phyloP scores from a whole-genome alignment of 2,113 vertebrate genomes.

The Gasterosteus nipponicus region DNA sequence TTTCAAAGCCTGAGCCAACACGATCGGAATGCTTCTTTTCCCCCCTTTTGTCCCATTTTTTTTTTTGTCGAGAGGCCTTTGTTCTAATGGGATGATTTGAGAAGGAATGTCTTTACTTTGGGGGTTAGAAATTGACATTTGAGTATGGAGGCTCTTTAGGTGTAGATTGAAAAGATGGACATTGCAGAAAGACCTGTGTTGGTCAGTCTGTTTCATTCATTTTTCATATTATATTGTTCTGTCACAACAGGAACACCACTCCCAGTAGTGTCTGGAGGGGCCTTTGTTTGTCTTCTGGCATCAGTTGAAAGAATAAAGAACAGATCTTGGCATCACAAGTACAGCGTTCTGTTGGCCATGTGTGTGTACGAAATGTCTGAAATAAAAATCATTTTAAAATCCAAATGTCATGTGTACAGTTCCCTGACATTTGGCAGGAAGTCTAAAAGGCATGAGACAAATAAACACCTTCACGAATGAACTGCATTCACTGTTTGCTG shows the following conservation, averaged over 20 bases:
- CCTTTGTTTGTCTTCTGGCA: constrained; percentile 7
- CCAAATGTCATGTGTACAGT: background rate
- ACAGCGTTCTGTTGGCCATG: background rate
- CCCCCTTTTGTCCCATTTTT: constrained; percentile 49
- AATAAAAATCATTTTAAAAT: background rate
- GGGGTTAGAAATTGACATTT: constrained; percentile 26
- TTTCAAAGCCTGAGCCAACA: constrained; percentile 73
- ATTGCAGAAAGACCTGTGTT: constrained; percentile 15
- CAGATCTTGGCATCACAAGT: background rate
- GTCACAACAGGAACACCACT: background rate
- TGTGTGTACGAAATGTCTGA: background rate
- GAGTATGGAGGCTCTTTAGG: constrained; percentile 6
- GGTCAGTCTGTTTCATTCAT: constrained; percentile 10
- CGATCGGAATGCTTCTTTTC: constrained; percentile 69
- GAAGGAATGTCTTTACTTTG: constrained; percentile 77
- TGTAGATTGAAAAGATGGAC: constrained; percentile 41
- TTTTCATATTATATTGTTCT: background rate
- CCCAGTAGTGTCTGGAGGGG: background rate
- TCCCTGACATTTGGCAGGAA: background rate
- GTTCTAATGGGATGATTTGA: constrained; percentile 78
- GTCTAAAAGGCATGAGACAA: background rate
- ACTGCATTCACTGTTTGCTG: background rate
- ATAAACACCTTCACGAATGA: background rate
- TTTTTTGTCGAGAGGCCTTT: constrained; percentile 66
- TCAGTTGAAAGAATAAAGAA: background rate